Percentiles rank a stretch among this genome's conserved stretches.
These are phyloP conservation scores for Temnothorax longispinosus DNA, from an alignment of 1,140 invertebrate genomes.

Conservation along the genomic window DNA sequence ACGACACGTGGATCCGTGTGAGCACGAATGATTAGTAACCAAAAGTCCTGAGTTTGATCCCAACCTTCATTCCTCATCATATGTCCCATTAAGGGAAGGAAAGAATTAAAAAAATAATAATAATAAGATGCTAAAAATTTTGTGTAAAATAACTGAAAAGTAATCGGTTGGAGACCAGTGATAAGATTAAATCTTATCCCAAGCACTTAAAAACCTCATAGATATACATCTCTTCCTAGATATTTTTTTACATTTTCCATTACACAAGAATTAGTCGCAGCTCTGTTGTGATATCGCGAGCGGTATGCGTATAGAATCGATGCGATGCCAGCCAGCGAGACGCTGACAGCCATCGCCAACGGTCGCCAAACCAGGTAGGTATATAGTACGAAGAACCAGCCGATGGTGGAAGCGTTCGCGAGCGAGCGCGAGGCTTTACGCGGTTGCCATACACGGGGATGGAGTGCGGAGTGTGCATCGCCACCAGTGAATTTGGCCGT, in stretches of 20 bases:
- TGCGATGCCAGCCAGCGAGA: slow-evolving; percentile 2
- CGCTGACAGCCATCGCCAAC: background rate
- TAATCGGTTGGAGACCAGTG: too few relatives aligned
- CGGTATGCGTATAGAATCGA: slow-evolving; percentile 10
- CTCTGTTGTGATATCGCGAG: background rate
- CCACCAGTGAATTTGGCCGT: slow-evolving; percentile 65
- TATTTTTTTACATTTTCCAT: background rate
- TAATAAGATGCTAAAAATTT: too few relatives aligned
- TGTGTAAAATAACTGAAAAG: too few relatives aligned
- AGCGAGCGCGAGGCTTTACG: slow-evolving; percentile 57
- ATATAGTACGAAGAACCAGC: background rate
- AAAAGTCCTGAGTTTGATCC: too few relatives aligned
- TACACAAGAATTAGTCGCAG: background rate
- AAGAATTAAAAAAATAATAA: too few relatives aligned
- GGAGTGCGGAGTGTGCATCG: slow-evolving; percentile 68
- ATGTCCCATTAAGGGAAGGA: too few relatives aligned
- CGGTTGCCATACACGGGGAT: slow-evolving; percentile 56
- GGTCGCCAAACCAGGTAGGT: background rate
- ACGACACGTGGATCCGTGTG: too few relatives aligned
- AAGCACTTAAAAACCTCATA: too few relatives aligned
- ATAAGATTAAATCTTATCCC: too few relatives aligned
- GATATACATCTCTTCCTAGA: background rate
- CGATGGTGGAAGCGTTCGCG: slow-evolving; percentile 40
- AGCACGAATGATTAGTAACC: too few relatives aligned
- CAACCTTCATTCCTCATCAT: too few relatives aligned